Base-by-base conservation (phyloP, 2,888 invertebrate species). In the Stenoptilia bipunctidactyla region DNA sequence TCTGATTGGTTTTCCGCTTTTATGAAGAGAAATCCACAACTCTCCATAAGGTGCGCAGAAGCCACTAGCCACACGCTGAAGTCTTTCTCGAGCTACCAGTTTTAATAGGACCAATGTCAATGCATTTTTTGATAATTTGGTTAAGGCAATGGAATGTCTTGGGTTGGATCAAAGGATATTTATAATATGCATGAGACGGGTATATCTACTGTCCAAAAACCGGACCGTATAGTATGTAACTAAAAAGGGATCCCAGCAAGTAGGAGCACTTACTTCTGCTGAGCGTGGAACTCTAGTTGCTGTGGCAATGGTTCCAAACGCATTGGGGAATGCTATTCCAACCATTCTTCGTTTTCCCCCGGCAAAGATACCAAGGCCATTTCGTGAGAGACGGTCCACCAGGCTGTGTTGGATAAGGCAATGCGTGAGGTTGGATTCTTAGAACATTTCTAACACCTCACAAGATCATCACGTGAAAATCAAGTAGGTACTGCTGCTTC, bases 281-380 rank as follows among this genome's bases (percentile, higher is more conserved):
- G 53, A 58, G 48, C 47, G 55, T 42, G 54, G 51, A 12, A 47
- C 45, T 37, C 46, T 52, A 12, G 58, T 56, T 30, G 56, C 56
- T 37, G 43, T 58, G 15, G 50, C 46, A 40, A 38, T 45, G 34
- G 46, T 47, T 13, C 44, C 45, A 14, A 52, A 51, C 41, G 52
- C 51, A 13, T 10, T 44, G 13, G 50, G 48, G 35, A 49, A 51
- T 34, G 39, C 40, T 30, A 40, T 52, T 13, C 48, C 48, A n/a
- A 36, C 40, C 47, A 34, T 37, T 50, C 36, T 51, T 51, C 36
- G 43, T 50, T 2, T 52, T 53, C 40, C 50, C 45, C 1, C 37
- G 49, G 8, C 15, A 43, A 2, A 15, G 41, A 25, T 51, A 46
- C 34, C 44, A 45, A 14, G 41, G 43, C 1, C 44, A 50, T 34